Evolutionary conservation across 64 coral and sea anemone species (phyloP), one percentile per base, ranked within the genome.

Genomic region (Stylophora pistillata): DNA sequence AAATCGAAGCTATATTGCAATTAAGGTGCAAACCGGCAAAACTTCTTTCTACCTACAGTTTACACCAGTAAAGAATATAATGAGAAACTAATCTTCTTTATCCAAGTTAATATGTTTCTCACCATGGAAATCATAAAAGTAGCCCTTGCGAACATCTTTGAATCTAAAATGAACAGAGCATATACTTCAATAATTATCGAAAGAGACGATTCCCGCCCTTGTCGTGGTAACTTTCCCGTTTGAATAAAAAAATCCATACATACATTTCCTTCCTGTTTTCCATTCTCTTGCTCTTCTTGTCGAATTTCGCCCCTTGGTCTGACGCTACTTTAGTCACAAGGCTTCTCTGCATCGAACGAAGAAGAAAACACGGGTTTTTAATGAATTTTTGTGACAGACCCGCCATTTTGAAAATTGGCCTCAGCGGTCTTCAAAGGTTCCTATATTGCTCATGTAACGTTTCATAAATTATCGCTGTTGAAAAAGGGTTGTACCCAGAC

Each of bases 71-170:
- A 41, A 2, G 37, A 41, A 41, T 41, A 41, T 41, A 41, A 41
- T 41, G 37, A 41, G 37, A 41, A 41, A 41, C 37, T 41, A 41
- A 41, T 41, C 37, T 41, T 41, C 6, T 41, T 41, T 41, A 15
- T 25, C 16, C 25, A 18, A 34, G 0, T 37, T 7, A 56, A 2
- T 27, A n/a, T 75, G 34, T 13, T 62, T 55, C 77, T 72, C 53
- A 90, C 88, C 88, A 82, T 68, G 78, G 0, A 90, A 37, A 54
- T 90, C 88, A 58, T 78, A 33, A 83, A 90, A 90, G 53, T 90
- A 90, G 18, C 88, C 88, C 30, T 90, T 83, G 9, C 78, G 71
- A 16, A 90, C 82, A 30, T 90, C 88, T 53, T 55, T 79, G 30
- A 90, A 63, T 56, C 88, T 90, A 32, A 72, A 82, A 20, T 16